Evolutionary conservation across 2,797 vertebrate species (phyloP).

Genomic region (Pygocentrus nattereri): DNA sequence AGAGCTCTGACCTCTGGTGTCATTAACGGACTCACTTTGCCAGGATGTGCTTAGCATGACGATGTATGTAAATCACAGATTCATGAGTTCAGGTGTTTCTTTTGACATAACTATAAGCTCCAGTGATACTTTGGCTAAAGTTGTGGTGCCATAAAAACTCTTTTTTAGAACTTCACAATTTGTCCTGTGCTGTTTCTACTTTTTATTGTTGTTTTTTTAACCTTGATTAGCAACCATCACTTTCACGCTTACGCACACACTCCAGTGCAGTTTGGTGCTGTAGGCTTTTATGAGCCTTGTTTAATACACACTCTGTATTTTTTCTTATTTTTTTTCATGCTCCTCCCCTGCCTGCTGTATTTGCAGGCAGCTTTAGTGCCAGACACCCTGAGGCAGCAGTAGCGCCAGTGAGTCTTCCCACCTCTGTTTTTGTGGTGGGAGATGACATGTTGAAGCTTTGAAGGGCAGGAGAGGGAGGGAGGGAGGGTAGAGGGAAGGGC

Average conservation of each 20-base stretch:
- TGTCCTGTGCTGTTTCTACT: neutral
- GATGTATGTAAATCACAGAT: slow-evolving; percentile 26
- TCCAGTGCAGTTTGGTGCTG: slow-evolving; percentile 55
- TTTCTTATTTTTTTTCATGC: slow-evolving; percentile 56
- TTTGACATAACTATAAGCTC: neutral
- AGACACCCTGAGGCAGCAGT: slow-evolving; percentile 88
- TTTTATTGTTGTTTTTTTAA: neutral
- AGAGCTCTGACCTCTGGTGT: slow-evolving; percentile 25
- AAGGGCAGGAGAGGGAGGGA: slow-evolving; percentile 81
- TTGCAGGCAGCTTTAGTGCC: slow-evolving; percentile 87
- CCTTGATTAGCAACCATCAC: slow-evolving; percentile 33
- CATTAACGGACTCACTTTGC: slow-evolving; percentile 26
- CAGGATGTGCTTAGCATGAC: slow-evolving; percentile 27
- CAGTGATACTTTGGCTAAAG: neutral
- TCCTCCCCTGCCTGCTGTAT: slow-evolving; percentile 79
- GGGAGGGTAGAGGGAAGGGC: slow-evolving; percentile 55
- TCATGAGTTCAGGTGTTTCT: neutral
- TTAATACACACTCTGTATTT: slow-evolving; percentile 61
- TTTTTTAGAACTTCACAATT: no score
- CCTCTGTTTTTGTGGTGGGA: slow-evolving; percentile 90
- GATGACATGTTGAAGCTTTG: slow-evolving; percentile 89
- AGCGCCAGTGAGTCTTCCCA: slow-evolving; percentile 90
- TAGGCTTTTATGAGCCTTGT: slow-evolving; percentile 56
- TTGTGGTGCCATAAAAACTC: neutral
- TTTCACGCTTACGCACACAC: slow-evolving; percentile 29